A percentile compares a stretch with the other conserved stretches of the same genome.
Conservation (phyloP, 1,140 invertebrate genomes). For the Musca domestica region DNA sequence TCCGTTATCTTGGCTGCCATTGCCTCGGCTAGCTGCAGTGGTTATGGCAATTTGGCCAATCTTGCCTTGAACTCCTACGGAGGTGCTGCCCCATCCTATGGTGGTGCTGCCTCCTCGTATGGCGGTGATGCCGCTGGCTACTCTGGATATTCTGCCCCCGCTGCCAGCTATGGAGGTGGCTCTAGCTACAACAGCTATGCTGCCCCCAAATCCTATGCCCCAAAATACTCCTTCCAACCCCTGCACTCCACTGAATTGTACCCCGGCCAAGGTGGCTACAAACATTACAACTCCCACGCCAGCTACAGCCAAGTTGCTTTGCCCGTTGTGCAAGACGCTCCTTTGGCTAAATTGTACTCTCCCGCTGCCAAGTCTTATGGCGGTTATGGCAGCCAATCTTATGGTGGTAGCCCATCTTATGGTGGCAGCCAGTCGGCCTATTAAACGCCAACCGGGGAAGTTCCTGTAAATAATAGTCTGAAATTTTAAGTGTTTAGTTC, state of each 20-base stretch:
- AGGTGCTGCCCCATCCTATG: conserved; percentile 27
- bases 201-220: not conserved
- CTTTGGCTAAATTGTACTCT: conserved; percentile 24
- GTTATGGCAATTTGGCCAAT: conserved; percentile 28
- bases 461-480: conserved; percentile 2
- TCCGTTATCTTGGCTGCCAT: conserved; percentile 5
- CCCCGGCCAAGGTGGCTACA: conserved; percentile 17
- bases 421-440: not conserved
- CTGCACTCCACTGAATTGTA: conserved; percentile 1
- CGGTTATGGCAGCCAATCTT: not conserved
- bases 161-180: not conserved
- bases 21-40: conserved; percentile 21
- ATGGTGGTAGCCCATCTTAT: conserved; percentile 10
- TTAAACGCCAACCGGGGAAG: not conserved
- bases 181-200: not conserved
- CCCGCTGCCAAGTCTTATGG: conserved; percentile 1
- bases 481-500: not conserved
- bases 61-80: conserved; percentile 26
- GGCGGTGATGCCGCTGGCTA: not conserved
- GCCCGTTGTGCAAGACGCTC: conserved; percentile 10
- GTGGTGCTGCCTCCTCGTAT: conserved; percentile 25
- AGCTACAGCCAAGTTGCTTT: conserved; percentile 17
- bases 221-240: conserved; percentile 13
- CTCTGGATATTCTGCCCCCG: conserved; percentile 7
- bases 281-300: conserved; percentile 13